Percentiles rank a stretch among this genome's conserved stretches.
Conservation (phyloP, 2,113 vertebrate genomes). For the Pseudonaja textilis region DNA sequence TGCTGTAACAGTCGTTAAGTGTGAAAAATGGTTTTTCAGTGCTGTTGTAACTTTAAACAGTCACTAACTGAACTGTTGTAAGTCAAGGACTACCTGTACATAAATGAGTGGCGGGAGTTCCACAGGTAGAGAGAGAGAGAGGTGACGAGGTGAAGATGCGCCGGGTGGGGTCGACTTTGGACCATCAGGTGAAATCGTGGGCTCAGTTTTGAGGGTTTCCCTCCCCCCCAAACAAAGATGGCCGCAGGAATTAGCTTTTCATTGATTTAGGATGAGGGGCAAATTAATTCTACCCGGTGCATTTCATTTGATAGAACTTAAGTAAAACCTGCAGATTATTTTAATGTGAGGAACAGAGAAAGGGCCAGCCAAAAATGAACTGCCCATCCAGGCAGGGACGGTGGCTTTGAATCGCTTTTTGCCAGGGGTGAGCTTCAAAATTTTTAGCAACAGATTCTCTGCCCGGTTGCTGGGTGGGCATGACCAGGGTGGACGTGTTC, state of each 20-base stretch:
- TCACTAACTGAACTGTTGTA: too few species aligned
- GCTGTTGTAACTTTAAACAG: too few species aligned
- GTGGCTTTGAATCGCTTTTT: background rate
- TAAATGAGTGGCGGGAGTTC: constrained; percentile 49
- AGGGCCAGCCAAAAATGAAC: background rate
- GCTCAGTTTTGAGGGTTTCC: background rate
- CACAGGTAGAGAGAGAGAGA: too few species aligned
- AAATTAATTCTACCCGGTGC: background rate
- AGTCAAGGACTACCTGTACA: too few species aligned
- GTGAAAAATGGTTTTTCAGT: too few species aligned
- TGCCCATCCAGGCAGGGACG: background rate
- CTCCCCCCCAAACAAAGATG: background rate
- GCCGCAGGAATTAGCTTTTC: background rate
- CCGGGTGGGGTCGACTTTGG: background rate
- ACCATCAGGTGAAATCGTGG: too few species aligned
- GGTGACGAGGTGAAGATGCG: rapidly evolving
- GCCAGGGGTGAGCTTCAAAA: background rate
- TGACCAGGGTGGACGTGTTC: too few species aligned
- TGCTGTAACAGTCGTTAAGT: too few species aligned
- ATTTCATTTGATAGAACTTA: background rate
- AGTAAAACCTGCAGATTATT: background rate
- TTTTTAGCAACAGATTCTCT: too few species aligned
- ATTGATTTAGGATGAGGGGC: background rate
- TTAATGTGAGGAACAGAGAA: background rate
- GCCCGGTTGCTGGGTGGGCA: too few species aligned